Percentiles rank a stretch among this genome's conserved stretches.
Conservation (phyloP, 53 echinoderm and acorn worm genomes). For the Crossaster papposus region DNA sequence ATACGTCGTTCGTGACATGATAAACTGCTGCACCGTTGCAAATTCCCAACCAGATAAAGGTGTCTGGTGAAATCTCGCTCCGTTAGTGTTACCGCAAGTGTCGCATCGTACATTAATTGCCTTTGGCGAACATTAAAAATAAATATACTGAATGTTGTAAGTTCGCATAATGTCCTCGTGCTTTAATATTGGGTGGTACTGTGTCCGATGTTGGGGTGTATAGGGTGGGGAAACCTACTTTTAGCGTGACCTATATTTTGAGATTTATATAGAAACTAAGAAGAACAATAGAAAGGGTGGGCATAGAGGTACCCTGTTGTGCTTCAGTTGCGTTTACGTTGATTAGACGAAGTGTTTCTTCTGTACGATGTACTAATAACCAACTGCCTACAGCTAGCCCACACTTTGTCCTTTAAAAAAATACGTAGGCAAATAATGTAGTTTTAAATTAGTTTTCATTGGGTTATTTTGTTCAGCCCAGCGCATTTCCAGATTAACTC, state of each 20-base stretch:
- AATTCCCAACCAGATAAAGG: neutral
- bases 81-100: too few species aligned
- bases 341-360: neutral
- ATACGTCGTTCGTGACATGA: slow-evolving; percentile 11
- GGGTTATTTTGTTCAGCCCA: neutral
- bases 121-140: neutral
- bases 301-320: too few species aligned
- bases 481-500: too few species aligned
- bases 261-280: neutral
- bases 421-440: too few species aligned
- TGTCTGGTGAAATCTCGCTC: neutral
- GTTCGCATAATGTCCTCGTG: too few species aligned
- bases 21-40: slow-evolving; percentile 19
- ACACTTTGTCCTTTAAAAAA: too few species aligned
- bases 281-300: neutral
- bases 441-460: neutral
- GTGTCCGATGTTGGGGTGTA: too few species aligned
- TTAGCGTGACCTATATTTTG: too few species aligned
- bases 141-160: too few species aligned
- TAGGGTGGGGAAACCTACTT: too few species aligned
- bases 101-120: neutral
- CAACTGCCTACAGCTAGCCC: too few species aligned
- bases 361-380: neutral
- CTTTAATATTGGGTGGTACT: too few species aligned
- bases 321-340: neutral